A percentile compares a stretch with the other conserved stretches of the same genome.
Evolutionary conservation across 2,888 invertebrate genomes (phyloP).

Genomic region (Pandemis corylana): DNA sequence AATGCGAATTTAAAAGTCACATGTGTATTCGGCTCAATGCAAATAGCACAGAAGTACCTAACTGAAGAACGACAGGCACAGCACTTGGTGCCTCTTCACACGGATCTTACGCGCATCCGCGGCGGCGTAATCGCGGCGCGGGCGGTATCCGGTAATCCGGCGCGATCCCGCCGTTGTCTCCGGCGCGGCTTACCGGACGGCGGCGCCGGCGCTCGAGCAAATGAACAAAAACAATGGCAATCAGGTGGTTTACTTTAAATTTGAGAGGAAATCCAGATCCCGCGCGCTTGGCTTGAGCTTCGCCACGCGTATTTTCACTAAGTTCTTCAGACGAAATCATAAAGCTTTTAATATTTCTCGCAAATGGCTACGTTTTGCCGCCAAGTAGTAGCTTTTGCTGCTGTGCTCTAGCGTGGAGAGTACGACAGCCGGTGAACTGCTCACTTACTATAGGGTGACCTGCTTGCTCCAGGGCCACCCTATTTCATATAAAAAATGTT

Average conservation of each 20-base stretch:
- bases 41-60: background rate
- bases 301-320: constrained; percentile 2
- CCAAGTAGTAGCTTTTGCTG: too few relatives aligned
- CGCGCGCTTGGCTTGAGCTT: background rate
- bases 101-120: constrained; percentile 4
- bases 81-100: background rate
- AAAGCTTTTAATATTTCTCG: background rate
- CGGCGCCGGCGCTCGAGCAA: background rate
- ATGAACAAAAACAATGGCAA: constrained; percentile 28
- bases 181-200: constrained; percentile 8
- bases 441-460: too few relatives aligned
- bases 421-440: too few relatives aligned
- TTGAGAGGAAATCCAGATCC: constrained; percentile 2
- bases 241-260: constrained; percentile 21
- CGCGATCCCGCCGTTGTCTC: background rate
- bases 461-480: too few relatives aligned
- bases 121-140: background rate
- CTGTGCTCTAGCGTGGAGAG: too few relatives aligned
- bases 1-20: too few relatives aligned
- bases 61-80: background rate
- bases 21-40: background rate
- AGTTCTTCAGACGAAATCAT: background rate
- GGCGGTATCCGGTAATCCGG: constrained; percentile 19
- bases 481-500: too few relatives aligned
- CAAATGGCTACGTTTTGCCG: background rate